Percentiles rank a stretch among this genome's conserved stretches.
Evolutionary conservation across 2,797 vertebrate species (phyloP).

Genomic region (Microchirus variegatus): DNA sequence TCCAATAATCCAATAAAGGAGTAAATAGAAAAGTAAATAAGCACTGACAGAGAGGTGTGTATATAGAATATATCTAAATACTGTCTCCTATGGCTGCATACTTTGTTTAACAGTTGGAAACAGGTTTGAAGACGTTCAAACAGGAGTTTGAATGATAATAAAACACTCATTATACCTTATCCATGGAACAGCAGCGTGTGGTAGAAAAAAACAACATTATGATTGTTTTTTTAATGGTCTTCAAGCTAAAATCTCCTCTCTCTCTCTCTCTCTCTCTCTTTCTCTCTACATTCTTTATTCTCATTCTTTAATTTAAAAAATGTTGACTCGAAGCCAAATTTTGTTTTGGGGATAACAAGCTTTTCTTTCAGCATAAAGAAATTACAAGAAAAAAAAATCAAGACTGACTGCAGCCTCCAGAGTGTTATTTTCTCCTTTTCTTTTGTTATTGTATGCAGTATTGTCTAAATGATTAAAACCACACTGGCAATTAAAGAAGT

Average conservation of each 20-base stretch:
- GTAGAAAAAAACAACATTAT: not conserved
- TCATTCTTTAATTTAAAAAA: constrained; percentile 7
- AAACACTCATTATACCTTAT: no score
- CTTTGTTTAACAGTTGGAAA: not conserved
- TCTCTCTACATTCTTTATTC: not conserved
- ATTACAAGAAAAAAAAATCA: constrained; percentile 16
- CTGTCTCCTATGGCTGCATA: not conserved
- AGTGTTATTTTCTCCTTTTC: not conserved
- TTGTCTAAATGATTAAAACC: constrained; percentile 30
- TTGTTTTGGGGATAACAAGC: constrained; percentile 17
- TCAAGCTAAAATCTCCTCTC: not conserved
- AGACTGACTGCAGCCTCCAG: constrained; percentile 12
- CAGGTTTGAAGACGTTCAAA: no score
- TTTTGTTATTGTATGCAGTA: constrained; percentile 2
- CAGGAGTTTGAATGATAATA: no score
- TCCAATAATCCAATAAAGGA: not conserved
- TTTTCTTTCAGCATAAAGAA: constrained; percentile 16
- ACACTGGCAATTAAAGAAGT: constrained; percentile 8
- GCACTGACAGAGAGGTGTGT: no score
- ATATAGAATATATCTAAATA: not conserved
- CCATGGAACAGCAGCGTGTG: not conserved
- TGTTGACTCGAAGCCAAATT: constrained; percentile 13
- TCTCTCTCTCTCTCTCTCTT: not conserved
- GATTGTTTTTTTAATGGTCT: not conserved
- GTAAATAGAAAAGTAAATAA: not conserved